phyloP scores from a whole-genome alignment of 2,888 invertebrate genomes.

The Clepsis dumicolana region DNA sequence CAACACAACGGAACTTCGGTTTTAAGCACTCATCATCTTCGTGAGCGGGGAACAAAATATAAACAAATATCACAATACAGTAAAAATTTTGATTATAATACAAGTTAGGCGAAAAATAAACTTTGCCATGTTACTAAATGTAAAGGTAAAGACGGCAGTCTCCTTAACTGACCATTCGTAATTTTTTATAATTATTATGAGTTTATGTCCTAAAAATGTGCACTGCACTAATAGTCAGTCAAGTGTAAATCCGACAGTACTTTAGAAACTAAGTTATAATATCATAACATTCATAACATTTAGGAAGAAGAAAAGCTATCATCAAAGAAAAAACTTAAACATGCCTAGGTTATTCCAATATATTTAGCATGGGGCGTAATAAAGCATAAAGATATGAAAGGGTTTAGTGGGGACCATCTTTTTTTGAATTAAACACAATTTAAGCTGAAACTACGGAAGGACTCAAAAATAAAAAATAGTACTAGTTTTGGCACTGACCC shows the following conservation, averaged over 20 bases:
- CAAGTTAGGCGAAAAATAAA: neutral
- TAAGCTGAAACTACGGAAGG: conserved; percentile 51
- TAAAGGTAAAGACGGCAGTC: neutral
- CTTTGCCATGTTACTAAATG: neutral
- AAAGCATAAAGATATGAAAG: conserved; percentile 18
- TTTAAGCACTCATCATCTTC: conserved; percentile 75
- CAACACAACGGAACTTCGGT: conserved; percentile 84
- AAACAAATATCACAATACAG: conserved; percentile 27
- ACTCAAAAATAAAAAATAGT: neutral
- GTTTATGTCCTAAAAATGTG: neutral
- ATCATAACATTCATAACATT: neutral
- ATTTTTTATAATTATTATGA: neutral
- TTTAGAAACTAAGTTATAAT: conserved; percentile 42
- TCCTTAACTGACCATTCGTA: neutral
- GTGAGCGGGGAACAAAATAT: conserved; percentile 58
- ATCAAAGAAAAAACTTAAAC: conserved; percentile 27
- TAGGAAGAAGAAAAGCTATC: conserved; percentile 10
- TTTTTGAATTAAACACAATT: conserved; percentile 30
- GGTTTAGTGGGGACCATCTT: neutral
- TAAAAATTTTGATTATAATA: neutral
- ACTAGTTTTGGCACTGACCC: conserved; percentile 86
- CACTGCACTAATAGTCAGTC: neutral
- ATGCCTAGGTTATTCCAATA: conserved; percentile 45
- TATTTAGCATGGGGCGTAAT: conserved; percentile 8
- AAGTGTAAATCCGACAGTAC: neutral